These are phyloP conservation scores for Pseudachorutes palmiensis DNA, from an alignment of 1,140 invertebrate genomes.

Conservation along the genomic window DNA sequence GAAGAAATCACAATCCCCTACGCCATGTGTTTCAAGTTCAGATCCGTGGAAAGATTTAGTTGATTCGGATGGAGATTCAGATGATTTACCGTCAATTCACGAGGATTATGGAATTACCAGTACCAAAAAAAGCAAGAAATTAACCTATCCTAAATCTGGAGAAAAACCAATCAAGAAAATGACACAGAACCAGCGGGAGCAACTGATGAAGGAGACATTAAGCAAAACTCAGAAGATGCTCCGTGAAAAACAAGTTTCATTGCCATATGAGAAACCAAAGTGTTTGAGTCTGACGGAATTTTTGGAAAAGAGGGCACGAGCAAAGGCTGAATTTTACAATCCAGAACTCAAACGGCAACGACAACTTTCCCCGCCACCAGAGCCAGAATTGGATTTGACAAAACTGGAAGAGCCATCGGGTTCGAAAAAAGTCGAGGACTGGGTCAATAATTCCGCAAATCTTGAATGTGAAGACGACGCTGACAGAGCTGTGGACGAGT, in stretches of 20 bases:
- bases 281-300: conserved; percentile 63
- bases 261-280: conserved; percentile 71
- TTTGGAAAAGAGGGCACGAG: conserved; percentile 46
- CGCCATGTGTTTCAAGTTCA: too few relatives aligned
- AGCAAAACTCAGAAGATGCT: conserved; percentile 58
- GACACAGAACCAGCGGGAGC: conserved; percentile 18
- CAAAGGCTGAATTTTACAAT: conserved; percentile 4
- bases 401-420: neutral
- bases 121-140: neutral
- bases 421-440: neutral
- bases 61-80: neutral
- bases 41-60: too few relatives aligned
- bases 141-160: neutral
- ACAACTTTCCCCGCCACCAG: neutral
- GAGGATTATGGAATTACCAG: neutral
- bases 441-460: neutral
- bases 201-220: conserved; percentile 47
- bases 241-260: conserved; percentile 56
- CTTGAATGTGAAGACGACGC: neutral
- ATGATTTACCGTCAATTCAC: neutral
- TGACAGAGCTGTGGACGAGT: neutral
- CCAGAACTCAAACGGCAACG: neutral
- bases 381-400: neutral
- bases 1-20: too few relatives aligned
- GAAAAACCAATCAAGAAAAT: neutral